Conservation (phyloP, 30 jellyfish, hydroid and myxozoan species). For the Phacellophora camtschatica region DNA sequence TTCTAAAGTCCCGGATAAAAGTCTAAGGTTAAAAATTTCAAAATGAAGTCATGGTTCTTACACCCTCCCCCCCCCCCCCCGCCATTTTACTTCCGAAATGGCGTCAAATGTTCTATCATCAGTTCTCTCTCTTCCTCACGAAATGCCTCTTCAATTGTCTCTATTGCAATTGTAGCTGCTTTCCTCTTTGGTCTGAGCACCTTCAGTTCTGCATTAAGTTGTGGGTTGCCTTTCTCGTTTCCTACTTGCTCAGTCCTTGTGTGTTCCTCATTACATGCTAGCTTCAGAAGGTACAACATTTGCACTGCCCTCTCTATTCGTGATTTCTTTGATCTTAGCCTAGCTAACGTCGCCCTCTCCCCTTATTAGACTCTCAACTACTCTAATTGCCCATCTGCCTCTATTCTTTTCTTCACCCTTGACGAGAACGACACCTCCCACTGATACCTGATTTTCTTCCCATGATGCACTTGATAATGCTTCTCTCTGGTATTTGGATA, state of each 20-base stretch:
- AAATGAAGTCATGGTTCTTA: no score
- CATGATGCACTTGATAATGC: not conserved
- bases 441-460: constrained; percentile 3
- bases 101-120: constrained; percentile 21
- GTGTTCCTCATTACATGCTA: not conserved
- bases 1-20: no score
- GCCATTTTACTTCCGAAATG: constrained; percentile 23
- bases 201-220: constrained; percentile 19
- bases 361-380: not conserved
- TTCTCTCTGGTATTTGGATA: constrained; percentile 17
- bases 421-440: not conserved
- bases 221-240: constrained; percentile 1
- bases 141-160: constrained; percentile 11
- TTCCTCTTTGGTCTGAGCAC: constrained; percentile 33
- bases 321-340: constrained; percentile 13
- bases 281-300: not conserved
- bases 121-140: not conserved
- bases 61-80: constrained; percentile 15
- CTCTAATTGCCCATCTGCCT: not conserved
- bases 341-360: not conserved
- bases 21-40: no score
- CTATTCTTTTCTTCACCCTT: not conserved
- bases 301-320: constrained; percentile 2
- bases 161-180: constrained; percentile 19
- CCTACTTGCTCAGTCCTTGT: not conserved